Percentiles rank a stretch among this genome's conserved stretches.
Conservation (phyloP, 2,888 invertebrate species). For the Drosophila engyochracea region DNA sequence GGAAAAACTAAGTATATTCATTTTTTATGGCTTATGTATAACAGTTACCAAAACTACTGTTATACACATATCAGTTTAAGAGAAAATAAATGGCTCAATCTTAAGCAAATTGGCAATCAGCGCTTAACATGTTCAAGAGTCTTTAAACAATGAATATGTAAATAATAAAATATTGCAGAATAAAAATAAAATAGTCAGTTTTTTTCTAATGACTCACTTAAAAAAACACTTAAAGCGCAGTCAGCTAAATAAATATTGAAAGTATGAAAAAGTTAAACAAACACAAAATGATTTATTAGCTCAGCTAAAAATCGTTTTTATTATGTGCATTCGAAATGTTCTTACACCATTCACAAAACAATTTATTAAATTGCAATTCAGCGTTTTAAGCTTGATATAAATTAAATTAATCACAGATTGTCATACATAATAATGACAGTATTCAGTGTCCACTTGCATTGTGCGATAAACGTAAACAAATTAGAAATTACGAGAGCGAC, state of each 20-base stretch:
- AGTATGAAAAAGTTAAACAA: not conserved
- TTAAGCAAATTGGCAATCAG: not conserved
- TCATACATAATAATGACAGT: slow-evolving; percentile 26
- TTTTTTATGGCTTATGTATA: not conserved
- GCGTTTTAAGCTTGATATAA: not conserved
- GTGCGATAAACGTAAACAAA: slow-evolving; percentile 57
- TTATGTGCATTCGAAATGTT: not conserved
- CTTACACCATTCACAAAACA: not conserved
- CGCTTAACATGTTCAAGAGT: not conserved
- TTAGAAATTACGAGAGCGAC: slow-evolving; percentile 51
- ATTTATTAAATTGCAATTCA: not conserved
- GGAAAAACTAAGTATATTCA: not conserved
- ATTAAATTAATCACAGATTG: slow-evolving; percentile 26
- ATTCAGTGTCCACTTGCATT: slow-evolving; percentile 29
- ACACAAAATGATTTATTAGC: no score
- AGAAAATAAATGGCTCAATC: not conserved
- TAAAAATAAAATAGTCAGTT: not conserved
- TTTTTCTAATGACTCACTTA: not conserved
- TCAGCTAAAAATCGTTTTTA: not conserved
- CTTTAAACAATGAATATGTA: not conserved
- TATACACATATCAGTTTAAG: slow-evolving; percentile 14
- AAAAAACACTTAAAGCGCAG: not conserved
- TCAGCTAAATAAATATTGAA: not conserved
- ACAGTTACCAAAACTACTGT: slow-evolving; percentile 16
- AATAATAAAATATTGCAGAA: not conserved